Percentiles rank a stretch among this genome's conserved stretches.
Conservation (phyloP, 2,797 vertebrate species). For the Gadopsis bispinosus region DNA sequence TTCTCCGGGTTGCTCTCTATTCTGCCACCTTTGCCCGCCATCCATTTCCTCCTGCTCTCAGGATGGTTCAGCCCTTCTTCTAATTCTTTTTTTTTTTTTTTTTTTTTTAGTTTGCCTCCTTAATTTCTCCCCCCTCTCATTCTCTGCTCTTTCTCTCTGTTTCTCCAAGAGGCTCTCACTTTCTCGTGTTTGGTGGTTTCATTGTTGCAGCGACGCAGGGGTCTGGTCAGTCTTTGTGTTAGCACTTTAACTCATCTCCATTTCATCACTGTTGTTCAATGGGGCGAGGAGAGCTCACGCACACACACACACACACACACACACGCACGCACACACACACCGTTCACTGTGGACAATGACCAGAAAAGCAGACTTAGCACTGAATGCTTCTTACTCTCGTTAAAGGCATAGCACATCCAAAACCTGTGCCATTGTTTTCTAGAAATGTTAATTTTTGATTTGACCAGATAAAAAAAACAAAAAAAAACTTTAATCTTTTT, state of each 20-base stretch:
- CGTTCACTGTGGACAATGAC: neutral
- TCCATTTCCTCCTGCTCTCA: constrained; percentile 72
- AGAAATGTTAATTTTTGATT: neutral
- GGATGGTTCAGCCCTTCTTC: constrained; percentile 60
- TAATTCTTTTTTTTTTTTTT: constrained; percentile 20
- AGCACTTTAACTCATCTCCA: constrained; percentile 83
- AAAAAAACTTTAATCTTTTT: neutral
- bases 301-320: constrained; percentile 27
- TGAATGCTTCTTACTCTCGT: constrained; percentile 18
- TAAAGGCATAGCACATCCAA: constrained; percentile 7
- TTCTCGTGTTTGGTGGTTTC: constrained; percentile 76
- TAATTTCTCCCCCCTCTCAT: constrained; percentile 72
- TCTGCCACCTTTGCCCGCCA: constrained; percentile 65
- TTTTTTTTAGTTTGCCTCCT: constrained; percentile 53
- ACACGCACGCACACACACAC: constrained; percentile 12
- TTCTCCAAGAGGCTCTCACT: constrained; percentile 76
- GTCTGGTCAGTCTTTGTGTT: constrained; percentile 81
- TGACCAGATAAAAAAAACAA: neutral
- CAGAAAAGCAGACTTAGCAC: constrained; percentile 16
- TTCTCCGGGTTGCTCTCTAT: constrained; percentile 84
- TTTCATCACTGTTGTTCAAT: constrained; percentile 80
- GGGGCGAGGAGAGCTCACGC: constrained; percentile 51
- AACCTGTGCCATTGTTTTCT: constrained; percentile 6
- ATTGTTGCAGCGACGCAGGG: constrained; percentile 79
- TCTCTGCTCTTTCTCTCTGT: constrained; percentile 64